Evolutionary conservation across 2,113 vertebrate genomes (phyloP).

Genomic region (Rhombomys opimus): DNA sequence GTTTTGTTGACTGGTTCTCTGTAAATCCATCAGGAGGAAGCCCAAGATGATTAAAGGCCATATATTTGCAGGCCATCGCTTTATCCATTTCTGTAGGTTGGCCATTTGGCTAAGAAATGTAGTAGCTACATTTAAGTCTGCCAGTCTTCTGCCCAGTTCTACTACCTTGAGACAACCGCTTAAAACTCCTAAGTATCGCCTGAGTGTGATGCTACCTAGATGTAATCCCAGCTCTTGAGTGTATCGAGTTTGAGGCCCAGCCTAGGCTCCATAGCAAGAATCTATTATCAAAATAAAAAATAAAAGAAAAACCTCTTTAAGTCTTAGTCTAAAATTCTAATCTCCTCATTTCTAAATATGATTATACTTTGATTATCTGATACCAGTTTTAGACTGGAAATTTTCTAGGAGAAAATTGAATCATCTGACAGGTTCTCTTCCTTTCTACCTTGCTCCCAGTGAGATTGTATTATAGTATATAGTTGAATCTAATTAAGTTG

Average conservation of each 20-base stretch:
- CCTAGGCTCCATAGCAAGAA: neutral
- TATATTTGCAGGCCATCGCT: neutral
- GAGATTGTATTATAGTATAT: neutral
- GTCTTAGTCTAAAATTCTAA: neutral
- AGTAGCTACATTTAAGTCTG: neutral
- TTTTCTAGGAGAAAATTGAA: neutral
- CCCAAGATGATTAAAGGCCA: neutral
- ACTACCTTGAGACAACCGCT: neutral
- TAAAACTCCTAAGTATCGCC: neutral
- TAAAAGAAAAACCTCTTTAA: neutral
- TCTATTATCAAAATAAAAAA: neutral
- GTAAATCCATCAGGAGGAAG: neutral
- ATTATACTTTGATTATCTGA: neutral
- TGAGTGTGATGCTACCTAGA: neutral
- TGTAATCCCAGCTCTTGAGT: neutral
- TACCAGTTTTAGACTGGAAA: neutral
- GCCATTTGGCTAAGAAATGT: neutral
- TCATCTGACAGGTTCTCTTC: neutral
- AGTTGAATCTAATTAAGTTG: constrained; percentile 18
- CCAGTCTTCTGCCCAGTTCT: neutral
- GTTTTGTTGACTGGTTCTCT: neutral
- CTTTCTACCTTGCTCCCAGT: neutral
- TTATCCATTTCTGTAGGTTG: neutral
- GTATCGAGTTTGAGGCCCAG: neutral
- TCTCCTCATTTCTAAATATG: neutral